Evolutionary conservation across 1,140 invertebrate species (phyloP), one percentile per base, ranked within the genome.

Genomic region (Antheraea pernyi): DNA sequence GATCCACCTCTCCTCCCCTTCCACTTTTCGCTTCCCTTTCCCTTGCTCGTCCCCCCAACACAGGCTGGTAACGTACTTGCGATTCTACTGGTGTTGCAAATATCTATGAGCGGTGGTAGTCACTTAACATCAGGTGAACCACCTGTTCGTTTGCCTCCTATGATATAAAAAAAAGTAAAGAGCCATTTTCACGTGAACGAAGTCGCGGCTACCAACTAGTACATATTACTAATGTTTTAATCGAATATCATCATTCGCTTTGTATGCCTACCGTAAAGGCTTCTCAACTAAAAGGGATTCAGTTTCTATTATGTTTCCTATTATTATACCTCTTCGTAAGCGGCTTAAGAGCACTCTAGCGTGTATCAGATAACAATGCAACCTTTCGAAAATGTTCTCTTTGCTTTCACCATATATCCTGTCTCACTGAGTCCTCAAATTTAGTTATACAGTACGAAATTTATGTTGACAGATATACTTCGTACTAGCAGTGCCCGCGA

Each of bases 301-400:
- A 53, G 46, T 53, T 53, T 53, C 46, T 53, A 53, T 53, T 53
- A 53, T 53, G 46, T 53, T 53, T 53, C 46, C 46, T 53, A 53
- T 53, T 53, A 53, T 53, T 53, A 53, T 53, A 53, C 46, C 46
- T 53, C 46, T 16, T 53, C 46, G 46, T 53, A 53, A 16, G 46
- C 46, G 46, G 46, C 46, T 53, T 53, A 53, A 53, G 46, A 53
- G 46, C 46, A 53, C 46, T 53, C 46, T 53, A 53, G 46, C 46
- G 46, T 53, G 46, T 53, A 53, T 53, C 46, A 53, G 46, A 53
- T 53, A 53, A 53, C 46, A 53, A 53, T 53, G 46, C 46, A 53
- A n/a, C 46, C 46, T 53, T n/a, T 53, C 46, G 46, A 53, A 53
- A 53, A 53, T 53, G 11, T 53, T 53, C 46, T 53, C 46, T 53